Evolutionary conservation across 2,113 vertebrate species (phyloP), one percentile per base, ranked within the genome.

Genomic region (Equus quagga): DNA sequence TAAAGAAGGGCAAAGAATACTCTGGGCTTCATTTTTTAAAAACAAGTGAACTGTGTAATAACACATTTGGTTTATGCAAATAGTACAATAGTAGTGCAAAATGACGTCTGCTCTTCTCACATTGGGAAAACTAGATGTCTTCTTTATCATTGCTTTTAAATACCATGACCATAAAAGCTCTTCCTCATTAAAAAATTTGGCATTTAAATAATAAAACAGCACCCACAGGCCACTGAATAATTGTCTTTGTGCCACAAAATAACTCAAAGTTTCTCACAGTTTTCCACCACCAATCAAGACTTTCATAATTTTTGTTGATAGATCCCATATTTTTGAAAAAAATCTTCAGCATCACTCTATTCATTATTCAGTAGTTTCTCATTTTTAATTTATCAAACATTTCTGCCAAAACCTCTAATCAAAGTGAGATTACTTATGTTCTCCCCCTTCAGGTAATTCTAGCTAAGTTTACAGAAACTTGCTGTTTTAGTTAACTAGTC

Each of bases 371-470:
- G 0, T 60, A 70, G 24, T 60, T 67, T 81, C 81, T 86, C 56
- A 86, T 80, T 65, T 65, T 86, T 80, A 80, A 51, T 85, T 80
- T 94, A 41, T 75, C 19, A 87, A 73, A 49, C 73, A 80, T 81
- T 15, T 82, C 49, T 86, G 7, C 26, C 14, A 67, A 60, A 86
- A 44, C 58, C 56, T 65, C 28, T 81, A 11, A 86, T 91, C 41
- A 86, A 81, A 41, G 24, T 94, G 56, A 60, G n/a, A 24, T 58
- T 75, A 62, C 70, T 91, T 36, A 5, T 67, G 0, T 80, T 80
- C 17, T 51, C 31, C 83, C 26, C 73, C 10, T 79, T 91, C 28
- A 84, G 67, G 33, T 36, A 67, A 80, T 86, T 86, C 23, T 17
- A 81, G 54, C 73, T 67, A 44, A 36, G 54, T 80, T 86, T 86